These are phyloP conservation scores for Cygnus atratus DNA, from an alignment of 2,113 vertebrate species.

Conservation along the genomic window DNA sequence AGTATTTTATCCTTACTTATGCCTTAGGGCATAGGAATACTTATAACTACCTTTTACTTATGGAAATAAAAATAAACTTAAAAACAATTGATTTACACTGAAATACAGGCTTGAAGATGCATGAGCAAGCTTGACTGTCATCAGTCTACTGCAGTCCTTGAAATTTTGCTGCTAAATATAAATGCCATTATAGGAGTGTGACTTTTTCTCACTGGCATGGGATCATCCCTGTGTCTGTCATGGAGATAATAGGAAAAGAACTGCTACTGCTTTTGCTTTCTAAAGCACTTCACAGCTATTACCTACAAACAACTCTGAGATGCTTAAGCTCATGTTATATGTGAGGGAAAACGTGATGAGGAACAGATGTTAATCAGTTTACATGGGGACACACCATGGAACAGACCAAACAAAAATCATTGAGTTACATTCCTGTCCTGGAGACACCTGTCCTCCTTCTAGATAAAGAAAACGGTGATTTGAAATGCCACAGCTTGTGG, in stretches of 20 bases:
- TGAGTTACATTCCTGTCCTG: neutral
- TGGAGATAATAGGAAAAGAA: neutral
- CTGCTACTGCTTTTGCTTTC: neutral
- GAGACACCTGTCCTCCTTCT: neutral
- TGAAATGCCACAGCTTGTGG: too few species aligned
- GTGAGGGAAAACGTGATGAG: neutral
- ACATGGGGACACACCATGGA: neutral
- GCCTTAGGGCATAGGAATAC: neutral
- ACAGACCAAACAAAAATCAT: neutral
- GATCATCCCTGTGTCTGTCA: neutral
- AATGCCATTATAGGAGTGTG: neutral
- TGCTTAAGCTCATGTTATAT: neutral
- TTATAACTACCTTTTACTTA: neutral
- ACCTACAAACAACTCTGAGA: neutral
- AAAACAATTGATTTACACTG: conserved; percentile 34
- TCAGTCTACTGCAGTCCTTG: neutral
- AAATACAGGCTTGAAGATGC: neutral
- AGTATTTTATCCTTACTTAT: neutral
- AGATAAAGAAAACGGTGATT: neutral
- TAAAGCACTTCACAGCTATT: neutral
- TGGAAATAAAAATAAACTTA: neutral
- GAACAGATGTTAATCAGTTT: neutral
- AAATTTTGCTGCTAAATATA: neutral
- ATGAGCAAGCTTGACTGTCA: neutral
- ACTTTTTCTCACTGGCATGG: neutral